These are phyloP conservation scores for Oreonectes daqikongensis DNA, from an alignment of 2,797 vertebrate genomes.

Conservation along the genomic window DNA sequence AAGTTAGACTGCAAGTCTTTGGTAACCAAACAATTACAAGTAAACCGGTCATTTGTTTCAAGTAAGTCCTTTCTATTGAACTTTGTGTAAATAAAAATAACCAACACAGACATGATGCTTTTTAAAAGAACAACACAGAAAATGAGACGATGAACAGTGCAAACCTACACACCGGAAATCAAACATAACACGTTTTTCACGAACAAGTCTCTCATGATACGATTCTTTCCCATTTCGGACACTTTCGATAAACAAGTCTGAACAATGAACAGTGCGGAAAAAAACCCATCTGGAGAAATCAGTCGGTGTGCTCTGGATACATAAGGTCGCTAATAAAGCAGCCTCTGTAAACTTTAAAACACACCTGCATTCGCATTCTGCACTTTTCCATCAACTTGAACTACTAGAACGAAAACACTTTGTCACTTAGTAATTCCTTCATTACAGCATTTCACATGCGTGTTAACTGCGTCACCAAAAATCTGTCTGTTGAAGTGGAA, in stretches of 20 bases:
- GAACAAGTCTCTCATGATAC: conserved; percentile 41
- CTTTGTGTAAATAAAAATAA: conserved; percentile 66
- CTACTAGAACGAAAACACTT: conserved; percentile 64
- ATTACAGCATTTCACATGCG: conserved; percentile 60
- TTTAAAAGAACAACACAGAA: conserved; percentile 60
- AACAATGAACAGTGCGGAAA: background rate
- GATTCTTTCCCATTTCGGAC: background rate
- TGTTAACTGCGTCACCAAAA: conserved; percentile 56
- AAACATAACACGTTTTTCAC: conserved; percentile 57
- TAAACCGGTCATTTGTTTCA: conserved; percentile 68
- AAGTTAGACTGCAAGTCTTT: conserved; percentile 85
- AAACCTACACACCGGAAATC: conserved; percentile 72
- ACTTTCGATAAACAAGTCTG: conserved; percentile 1
- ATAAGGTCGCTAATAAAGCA: background rate
- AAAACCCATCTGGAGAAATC: too few species aligned
- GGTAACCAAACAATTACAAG: conserved; percentile 84
- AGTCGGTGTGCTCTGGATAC: conserved; percentile 1
- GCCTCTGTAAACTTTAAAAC: conserved; percentile 8
- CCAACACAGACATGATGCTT: conserved; percentile 36
- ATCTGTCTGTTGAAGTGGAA: conserved; percentile 48
- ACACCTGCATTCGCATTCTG: background rate
- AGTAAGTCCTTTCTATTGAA: conserved; percentile 71
- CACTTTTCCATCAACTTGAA: conserved; percentile 37
- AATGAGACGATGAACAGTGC: conserved; percentile 72
- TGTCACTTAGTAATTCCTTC: conserved; percentile 69